Evolutionary conservation across 2,113 vertebrate genomes (phyloP).

Genomic region (Laticauda laticaudata): DNA sequence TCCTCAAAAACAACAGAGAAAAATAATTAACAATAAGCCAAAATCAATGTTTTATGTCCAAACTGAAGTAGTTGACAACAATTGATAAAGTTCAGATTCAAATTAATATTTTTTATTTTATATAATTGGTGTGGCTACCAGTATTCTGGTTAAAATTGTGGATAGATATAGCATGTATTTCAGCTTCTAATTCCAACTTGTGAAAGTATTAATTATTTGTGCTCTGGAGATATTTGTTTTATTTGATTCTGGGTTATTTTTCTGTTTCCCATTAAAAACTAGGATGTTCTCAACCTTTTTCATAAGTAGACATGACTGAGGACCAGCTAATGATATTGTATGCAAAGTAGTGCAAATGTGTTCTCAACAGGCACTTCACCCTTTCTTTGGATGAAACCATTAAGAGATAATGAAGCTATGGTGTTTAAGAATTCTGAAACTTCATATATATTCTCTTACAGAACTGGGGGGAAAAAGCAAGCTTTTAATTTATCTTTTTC

Average conservation of each 20-base stretch:
- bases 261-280: background rate
- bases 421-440: background rate
- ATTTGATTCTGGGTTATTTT: background rate
- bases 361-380: constrained; percentile 22
- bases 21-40: no score
- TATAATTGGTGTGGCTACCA: background rate
- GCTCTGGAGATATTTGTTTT: background rate
- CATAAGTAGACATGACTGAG: background rate
- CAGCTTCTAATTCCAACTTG: background rate
- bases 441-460: constrained; percentile 24
- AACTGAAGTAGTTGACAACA: background rate
- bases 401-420: background rate
- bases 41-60: background rate
- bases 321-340: background rate
- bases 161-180: background rate
- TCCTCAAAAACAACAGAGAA: background rate
- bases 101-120: background rate
- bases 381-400: background rate
- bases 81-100: background rate
- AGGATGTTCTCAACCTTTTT: background rate
- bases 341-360: background rate
- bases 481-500: constrained; percentile 55
- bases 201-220: background rate
- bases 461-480: constrained; percentile 53
- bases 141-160: background rate